Conservation (phyloP, 2,797 vertebrate species). For the Muscicapa comitata region DNA sequence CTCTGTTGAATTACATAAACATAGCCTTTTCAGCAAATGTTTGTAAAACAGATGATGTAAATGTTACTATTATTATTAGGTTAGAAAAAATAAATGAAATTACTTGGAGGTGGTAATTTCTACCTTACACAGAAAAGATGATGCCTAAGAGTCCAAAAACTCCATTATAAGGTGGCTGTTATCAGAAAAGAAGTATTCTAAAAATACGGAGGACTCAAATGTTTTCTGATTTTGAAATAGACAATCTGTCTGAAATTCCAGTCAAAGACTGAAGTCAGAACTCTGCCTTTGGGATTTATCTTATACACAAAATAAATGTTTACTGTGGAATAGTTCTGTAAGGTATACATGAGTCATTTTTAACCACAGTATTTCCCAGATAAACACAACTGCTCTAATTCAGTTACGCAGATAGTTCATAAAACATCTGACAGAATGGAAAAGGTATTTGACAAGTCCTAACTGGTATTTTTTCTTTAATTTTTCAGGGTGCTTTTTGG, state of each 20-base stretch:
- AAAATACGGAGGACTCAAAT: background rate
- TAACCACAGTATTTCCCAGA: conserved; percentile 55
- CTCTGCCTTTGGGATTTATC: background rate
- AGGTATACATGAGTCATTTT: conserved; percentile 52
- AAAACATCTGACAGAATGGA: conserved; percentile 42
- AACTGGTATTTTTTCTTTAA: background rate
- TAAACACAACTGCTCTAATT: conserved; percentile 38
- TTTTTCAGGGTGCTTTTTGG: background rate
- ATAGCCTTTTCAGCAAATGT: background rate
- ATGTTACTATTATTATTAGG: background rate
- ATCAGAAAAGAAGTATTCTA: conserved; percentile 11
- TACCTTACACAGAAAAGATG: background rate
- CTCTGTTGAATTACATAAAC: background rate
- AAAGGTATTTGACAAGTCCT: conserved; percentile 59
- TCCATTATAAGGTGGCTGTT: background rate
- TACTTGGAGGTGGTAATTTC: background rate
- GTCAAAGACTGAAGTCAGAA: background rate
- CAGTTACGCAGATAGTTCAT: conserved; percentile 24
- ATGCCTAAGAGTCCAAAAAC: background rate
- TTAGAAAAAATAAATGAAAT: background rate
- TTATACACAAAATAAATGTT: background rate
- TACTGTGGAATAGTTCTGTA: conserved; percentile 18
- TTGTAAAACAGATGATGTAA: background rate
- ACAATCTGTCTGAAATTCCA: background rate
- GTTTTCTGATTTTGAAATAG: conserved; percentile 21